These are phyloP conservation scores for Eupleurogrammus muticus DNA, from an alignment of 2,797 vertebrate species.

Conservation along the genomic window DNA sequence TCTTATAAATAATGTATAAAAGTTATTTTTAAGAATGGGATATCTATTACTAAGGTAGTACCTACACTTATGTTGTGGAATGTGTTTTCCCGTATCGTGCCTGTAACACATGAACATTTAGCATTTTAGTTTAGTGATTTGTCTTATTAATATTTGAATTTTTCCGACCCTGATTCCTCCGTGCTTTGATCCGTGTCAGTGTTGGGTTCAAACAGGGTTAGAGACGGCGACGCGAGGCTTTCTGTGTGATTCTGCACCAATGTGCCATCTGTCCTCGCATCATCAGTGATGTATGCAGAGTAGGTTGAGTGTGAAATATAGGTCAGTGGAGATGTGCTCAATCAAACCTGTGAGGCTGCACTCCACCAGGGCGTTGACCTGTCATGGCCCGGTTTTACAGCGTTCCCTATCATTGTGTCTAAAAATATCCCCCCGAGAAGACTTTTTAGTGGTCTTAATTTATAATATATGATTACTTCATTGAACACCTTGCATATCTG, in stretches of 20 bases:
- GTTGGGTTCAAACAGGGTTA: conserved; percentile 41
- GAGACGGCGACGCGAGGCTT: conserved; percentile 34
- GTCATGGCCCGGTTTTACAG: conserved; percentile 51
- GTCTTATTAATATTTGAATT: neutral
- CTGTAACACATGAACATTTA: neutral
- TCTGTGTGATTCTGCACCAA: conserved; percentile 49
- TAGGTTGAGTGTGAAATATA: conserved; percentile 58
- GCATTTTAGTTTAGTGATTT: neutral
- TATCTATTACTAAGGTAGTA: neutral
- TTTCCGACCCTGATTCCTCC: conserved; percentile 3
- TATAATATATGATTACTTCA: neutral
- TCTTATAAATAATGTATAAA: too few relatives aligned
- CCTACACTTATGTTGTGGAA: neutral
- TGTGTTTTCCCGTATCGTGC: neutral
- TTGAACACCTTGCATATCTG: neutral
- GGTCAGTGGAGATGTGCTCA: conserved; percentile 55
- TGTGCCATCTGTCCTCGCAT: conserved; percentile 56
- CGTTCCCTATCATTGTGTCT: conserved; percentile 20
- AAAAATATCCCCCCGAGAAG: conserved; percentile 19
- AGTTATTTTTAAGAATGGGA: too few relatives aligned
- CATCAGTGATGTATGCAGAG: conserved; percentile 56
- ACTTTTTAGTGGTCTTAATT: conserved; percentile 6
- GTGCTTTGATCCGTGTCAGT: conserved; percentile 13
- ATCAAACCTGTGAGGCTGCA: conserved; percentile 66
- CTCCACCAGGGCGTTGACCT: conserved; percentile 43